Evolutionary conservation across 2,797 vertebrate genomes (phyloP), one percentile per base, ranked within the genome.

Genomic region (Amniataba percoides): DNA sequence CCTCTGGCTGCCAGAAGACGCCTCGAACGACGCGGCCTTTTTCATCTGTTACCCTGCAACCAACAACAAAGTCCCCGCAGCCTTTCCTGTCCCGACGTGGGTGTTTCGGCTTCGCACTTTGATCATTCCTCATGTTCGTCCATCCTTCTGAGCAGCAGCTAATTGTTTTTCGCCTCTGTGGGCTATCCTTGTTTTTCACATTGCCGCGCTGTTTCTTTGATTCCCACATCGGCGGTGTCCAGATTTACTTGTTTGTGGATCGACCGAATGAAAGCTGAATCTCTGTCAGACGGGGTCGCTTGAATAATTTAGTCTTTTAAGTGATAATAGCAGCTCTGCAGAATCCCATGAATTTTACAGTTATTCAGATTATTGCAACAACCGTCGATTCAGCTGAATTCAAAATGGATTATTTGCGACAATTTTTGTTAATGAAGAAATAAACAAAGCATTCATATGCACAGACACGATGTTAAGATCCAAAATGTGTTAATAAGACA

Each of bases 31-130:
- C 78, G 12, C 15, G 83, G 78, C 61, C 82, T 58, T 89, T 83
- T 87, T 83, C 83, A 88, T 90, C 84, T 72, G 85, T 82, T 80
- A 82, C 77, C 79, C 78, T 62, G 77, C 74, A 74, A 73, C 84
- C 86, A 69, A 75, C 79, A 86, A 80, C 80, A 79, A 49, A 66
- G 79, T 86, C 88, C 87, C 87, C 2, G 77, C 86, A 87, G 89
- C 81, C 66, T 14, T 71, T 66, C 81, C 77, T 55, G 73, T 60
- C 60, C 58, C 68, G 4, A 31, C 60, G 46, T 59, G 74, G 69
- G 71, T 71, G 59, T 79, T 64, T 71, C 42, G 5, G 49, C 66
- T 69, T 68, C 59, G 9, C 73, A 36, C 84, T 91, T 89, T 87
- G 81, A 91, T 89, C 85, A 88, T 85, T 77, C 31, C 66, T 88